Base-by-base conservation (phyloP, 1,140 invertebrate genomes). In the Amyelois transitella region DNA sequence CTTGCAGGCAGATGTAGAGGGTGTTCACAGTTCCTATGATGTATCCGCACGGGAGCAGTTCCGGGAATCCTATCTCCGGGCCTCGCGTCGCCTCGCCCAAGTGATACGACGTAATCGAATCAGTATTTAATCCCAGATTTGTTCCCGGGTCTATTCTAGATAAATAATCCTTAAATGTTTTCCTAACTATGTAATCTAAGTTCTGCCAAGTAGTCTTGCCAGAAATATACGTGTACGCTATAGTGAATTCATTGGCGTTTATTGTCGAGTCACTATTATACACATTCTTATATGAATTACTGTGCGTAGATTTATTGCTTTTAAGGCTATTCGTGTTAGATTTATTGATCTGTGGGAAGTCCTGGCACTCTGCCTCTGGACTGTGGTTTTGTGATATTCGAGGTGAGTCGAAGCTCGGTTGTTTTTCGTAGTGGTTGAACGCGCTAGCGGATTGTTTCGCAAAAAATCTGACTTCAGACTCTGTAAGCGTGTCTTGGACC, bases 141-240 rank as follows among this genome's bases (percentile, higher is more conserved):
- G 95, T 95, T 2, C 94, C 94, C 0, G 96, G 96, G 88, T 99
- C 98, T 59, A 99, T 94, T 67, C 96, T 92, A 6, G 95, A 92
- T 20, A 99, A 91, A 81, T 99, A 99, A 72, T 99, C 97, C 88
- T 98, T 98, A 75, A 99, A 98, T 56, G 96, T 94, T 78, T 96
- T 93, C 71, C 96, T 91, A 47, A 99, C 94, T 57, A 95, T 94
- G 64, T 94, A 94, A 80, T 99, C 98, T 59, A 99, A 89, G 66
- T 96, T 94, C 75, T 96, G 95, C 98, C 98, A 99, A 24, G 94
- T 96, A 0, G 96, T 98, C 83, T 98, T 97, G 24, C 95, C 94
- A 66, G 95, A 96, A 45, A 99, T 95, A 70, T 93, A 94, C 2
- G 98, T 93, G 62, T 92, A 94, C 4, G 97, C 97, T 75, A 99